These are phyloP conservation scores for Hydrozoanthus gracilis DNA, from an alignment of 92 coral and sea anemone species.

Conservation along the genomic window DNA sequence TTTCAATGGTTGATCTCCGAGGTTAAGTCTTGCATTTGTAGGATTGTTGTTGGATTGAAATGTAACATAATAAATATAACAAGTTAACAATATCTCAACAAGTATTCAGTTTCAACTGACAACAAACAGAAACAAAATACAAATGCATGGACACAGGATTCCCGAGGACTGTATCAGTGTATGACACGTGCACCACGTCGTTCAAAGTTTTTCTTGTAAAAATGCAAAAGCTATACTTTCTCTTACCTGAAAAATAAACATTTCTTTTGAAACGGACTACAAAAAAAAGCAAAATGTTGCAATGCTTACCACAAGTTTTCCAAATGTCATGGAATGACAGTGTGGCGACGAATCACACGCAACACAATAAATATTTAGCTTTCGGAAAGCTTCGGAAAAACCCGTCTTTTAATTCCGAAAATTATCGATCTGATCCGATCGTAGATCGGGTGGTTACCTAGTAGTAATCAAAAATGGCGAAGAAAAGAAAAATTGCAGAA, in stretches of 20 bases:
- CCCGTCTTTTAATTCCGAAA: background rate
- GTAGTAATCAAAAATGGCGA: slow-evolving; percentile 34
- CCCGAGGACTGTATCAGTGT: no score
- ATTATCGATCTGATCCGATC: background rate
- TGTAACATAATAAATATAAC: no score
- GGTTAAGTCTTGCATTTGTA: no score
- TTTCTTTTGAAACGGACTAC: background rate
- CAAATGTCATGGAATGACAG: background rate
- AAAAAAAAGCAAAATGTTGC: background rate
- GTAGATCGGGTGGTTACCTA: slow-evolving; percentile 13
- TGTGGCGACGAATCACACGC: background rate
- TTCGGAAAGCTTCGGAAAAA: slow-evolving; percentile 42
- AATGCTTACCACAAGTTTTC: background rate
- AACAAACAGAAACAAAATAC: no score
- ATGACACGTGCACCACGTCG: no score
- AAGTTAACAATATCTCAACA: no score
- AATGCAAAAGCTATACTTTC: background rate
- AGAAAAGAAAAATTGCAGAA: slow-evolving; percentile 20
- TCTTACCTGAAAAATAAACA: slow-evolving; percentile 15
- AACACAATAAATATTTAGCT: background rate
- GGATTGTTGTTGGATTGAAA: no score
- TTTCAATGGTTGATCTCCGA: no score
- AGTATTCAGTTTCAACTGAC: no score
- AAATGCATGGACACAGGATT: no score
- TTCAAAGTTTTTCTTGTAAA: no score